A percentile compares a stretch with the other conserved stretches of the same genome.
Conservation (phyloP, 2,797 vertebrate genomes). For the Molossus molossus region DNA sequence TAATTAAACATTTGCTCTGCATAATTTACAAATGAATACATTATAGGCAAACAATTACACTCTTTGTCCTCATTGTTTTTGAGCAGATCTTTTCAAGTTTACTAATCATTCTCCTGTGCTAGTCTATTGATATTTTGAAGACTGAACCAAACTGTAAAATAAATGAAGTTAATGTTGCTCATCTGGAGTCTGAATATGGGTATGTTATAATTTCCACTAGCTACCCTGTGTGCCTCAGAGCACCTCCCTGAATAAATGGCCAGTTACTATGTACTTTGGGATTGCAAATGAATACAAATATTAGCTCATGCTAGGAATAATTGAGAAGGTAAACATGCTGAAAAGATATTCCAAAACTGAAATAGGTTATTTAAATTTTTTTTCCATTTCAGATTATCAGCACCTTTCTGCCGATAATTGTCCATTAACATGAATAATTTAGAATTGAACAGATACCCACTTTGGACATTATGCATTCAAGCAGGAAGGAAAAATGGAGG, state of each 20-base stretch:
- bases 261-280: conserved; percentile 78
- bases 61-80: conserved; percentile 69
- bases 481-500: conserved; percentile 52
- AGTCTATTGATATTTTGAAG: conserved; percentile 63
- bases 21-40: conserved; percentile 66
- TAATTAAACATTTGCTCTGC: conserved; percentile 66
- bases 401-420: conserved; percentile 74
- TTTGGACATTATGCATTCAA: conserved; percentile 61
- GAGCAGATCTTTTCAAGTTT: conserved; percentile 72
- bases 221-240: conserved; percentile 17
- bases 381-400: conserved; percentile 72
- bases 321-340: conserved; percentile 77
- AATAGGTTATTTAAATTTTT: conserved; percentile 58
- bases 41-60: conserved; percentile 73
- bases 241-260: conserved; percentile 49
- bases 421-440: conserved; percentile 84
- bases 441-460: conserved; percentile 63
- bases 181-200: conserved; percentile 1
- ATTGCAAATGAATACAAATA: conserved; percentile 62
- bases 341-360: conserved; percentile 75
- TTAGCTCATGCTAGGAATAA: conserved; percentile 78
- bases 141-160: conserved; percentile 59
- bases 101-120: conserved; percentile 54
- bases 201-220: conserved; percentile 66
- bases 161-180: conserved; percentile 62